Evolutionary conservation across 2,888 invertebrate species (phyloP), one percentile per base, ranked within the genome.

Genomic region (Glaucopsyche alexis): DNA sequence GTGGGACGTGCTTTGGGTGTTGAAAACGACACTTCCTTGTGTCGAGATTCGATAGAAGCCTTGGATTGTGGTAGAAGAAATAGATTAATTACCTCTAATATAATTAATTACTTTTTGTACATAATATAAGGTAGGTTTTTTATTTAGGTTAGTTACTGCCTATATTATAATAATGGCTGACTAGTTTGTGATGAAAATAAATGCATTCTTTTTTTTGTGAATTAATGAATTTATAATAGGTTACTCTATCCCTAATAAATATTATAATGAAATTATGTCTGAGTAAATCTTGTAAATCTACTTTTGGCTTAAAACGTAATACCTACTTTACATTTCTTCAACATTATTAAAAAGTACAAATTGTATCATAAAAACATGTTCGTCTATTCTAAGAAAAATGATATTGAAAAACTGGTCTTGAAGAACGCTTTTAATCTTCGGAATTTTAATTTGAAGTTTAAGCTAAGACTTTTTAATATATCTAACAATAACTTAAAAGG

Each of bases 371-470:
- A 60, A 13, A 60, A 47, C 8, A 47, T 47, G 29, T 47, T 0
- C 13, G 13, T 13, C 9, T 29, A 19, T 13, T 29, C 47, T 47
- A 11, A 29, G 60, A 60, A 29, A 29, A 29, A 60, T 29, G 47
- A 47, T 47, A 69, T 29, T 67, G 42, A 7, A 16, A 45, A 69
- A 71, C 16, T 73, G 64, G 38, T 49, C 38, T 66, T 40, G 8
- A 67, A 19, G 55, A 55, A 19, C 55, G 8, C 19, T 55, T 55
- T 19, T 55, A 55, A 55, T 19, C 4, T 55, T 16, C 11, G 9
- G 19, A 19, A 55, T 1, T 9, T 19, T 19, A 55, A 55, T 55
- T 55, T 55, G 55, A 55, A 11, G 19, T 19, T 55, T 52, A 64
- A n/a, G n/a, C 69, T 19, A n/a, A 50, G n/a, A n/a, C 50, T n/a